Evolutionary conservation across 2,888 invertebrate genomes (phyloP).

Genomic region (Anarsia innoxiella): DNA sequence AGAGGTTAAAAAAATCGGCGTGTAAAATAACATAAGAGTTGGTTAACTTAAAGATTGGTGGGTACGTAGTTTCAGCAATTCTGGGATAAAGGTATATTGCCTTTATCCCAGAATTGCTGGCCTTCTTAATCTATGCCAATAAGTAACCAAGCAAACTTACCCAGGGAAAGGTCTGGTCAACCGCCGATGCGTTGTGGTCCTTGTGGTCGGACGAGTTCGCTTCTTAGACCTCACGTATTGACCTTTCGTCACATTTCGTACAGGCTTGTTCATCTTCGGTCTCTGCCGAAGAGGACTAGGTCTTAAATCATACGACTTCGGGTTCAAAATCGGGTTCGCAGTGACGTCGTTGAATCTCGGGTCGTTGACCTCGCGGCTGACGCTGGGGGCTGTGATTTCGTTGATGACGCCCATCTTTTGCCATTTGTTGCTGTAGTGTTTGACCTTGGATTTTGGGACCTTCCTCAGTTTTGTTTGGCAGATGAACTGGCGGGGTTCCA

Average conservation of each 20-base stretch:
- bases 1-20: no score
- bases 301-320: conserved; percentile 54
- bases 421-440: conserved; percentile 62
- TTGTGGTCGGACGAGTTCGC: conserved; percentile 37
- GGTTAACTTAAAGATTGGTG: no score
- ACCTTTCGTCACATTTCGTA: conserved; percentile 28
- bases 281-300: conserved; percentile 32
- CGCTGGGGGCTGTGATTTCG: conserved; percentile 68
- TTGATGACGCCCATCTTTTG: conserved; percentile 69
- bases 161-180: conserved; percentile 65
- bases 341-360: conserved; percentile 47
- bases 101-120: no score
- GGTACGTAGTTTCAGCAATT: no score
- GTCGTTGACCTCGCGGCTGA: conserved; percentile 52
- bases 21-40: no score
- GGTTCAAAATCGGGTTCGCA: no score
- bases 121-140: no score
- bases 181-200: conserved; percentile 37
- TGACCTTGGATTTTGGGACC: conserved; percentile 61
- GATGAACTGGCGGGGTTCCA: conserved; percentile 78
- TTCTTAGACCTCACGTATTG: conserved; percentile 40
- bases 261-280: conserved; percentile 24
- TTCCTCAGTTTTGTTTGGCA: conserved; percentile 79
- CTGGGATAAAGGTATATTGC: no score
- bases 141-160: no score